A percentile compares a stretch with the other conserved stretches of the same genome.
Evolutionary conservation across 2,113 vertebrate genomes (phyloP).

Genomic region (human (Homo sapiens)): DNA sequence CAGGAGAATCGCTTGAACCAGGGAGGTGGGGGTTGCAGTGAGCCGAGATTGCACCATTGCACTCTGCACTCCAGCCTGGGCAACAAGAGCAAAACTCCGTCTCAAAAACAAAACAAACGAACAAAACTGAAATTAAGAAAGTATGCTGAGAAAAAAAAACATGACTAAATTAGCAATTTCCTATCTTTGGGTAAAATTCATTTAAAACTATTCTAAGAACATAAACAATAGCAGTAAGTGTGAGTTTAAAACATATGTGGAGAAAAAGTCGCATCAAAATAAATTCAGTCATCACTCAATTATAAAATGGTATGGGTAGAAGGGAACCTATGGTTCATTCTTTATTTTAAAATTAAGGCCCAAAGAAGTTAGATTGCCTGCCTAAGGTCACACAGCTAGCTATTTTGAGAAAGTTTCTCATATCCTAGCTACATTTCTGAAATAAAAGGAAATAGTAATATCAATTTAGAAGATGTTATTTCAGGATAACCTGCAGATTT

Average conservation of each 20-base stretch:
- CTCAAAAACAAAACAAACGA: too few species aligned
- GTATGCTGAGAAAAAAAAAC: not conserved
- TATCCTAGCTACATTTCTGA: constrained; percentile 5
- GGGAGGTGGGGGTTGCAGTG: too few species aligned
- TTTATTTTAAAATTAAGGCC: constrained; percentile 37
- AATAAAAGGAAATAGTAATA: constrained; percentile 20
- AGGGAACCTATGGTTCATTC: not conserved
- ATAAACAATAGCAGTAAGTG: not conserved
- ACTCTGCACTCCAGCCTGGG: too few species aligned
- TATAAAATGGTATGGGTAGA: not conserved
- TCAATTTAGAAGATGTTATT: not conserved
- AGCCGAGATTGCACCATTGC: too few species aligned
- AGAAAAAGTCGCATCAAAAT: not conserved
- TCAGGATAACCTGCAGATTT: constrained; percentile 2
- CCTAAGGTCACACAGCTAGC: not conserved
- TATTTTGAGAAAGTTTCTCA: constrained; percentile 8
- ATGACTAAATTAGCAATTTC: not conserved
- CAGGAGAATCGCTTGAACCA: too few species aligned
- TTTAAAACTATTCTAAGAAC: constrained; percentile 35
- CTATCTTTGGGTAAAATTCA: constrained; percentile 11
- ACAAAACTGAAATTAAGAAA: constrained; percentile 44
- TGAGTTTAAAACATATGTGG: constrained; percentile 18
- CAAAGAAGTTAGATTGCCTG: not conserved
- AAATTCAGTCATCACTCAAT: constrained; percentile 40
- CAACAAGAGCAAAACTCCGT: too few species aligned